Evolutionary conservation across 2,797 vertebrate genomes (phyloP).

Genomic region (Chaunax sp.): DNA sequence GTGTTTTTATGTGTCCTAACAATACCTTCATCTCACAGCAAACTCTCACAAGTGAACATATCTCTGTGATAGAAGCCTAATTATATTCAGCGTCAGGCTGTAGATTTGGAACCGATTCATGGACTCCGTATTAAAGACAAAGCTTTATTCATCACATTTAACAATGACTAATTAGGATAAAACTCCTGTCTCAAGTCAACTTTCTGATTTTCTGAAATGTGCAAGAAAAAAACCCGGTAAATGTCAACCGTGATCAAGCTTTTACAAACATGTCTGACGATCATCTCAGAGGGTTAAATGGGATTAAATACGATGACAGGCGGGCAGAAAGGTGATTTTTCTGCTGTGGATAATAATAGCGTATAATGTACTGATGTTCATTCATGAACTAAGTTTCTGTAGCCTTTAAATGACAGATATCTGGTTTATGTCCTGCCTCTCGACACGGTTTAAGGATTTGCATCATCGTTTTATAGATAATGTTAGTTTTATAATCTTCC

Average conservation of each 20-base stretch:
- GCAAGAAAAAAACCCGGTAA: too few relatives aligned
- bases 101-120: constrained; percentile 14
- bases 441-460: background rate
- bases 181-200: constrained; percentile 3
- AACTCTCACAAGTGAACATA: background rate
- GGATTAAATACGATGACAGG: constrained; percentile 1
- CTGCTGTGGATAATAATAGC: background rate
- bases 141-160: background rate
- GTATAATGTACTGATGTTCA: constrained; percentile 4
- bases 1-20: constrained; percentile 5
- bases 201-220: constrained; percentile 13
- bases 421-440: background rate
- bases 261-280: background rate
- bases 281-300: constrained; percentile 3
- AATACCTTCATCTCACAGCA: constrained; percentile 9
- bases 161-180: constrained; percentile 9
- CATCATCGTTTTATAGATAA: background rate
- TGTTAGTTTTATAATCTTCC: background rate
- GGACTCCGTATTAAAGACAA: background rate
- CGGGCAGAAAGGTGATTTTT: background rate
- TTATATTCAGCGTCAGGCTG: constrained; percentile 19
- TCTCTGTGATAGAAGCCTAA: constrained; percentile 2
- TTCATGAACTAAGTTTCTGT: background rate
- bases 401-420: constrained; percentile 3
- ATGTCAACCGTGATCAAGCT: constrained; percentile 6